Base-by-base conservation (phyloP, 2,888 invertebrate species). In the Zeuzera pyrina region DNA sequence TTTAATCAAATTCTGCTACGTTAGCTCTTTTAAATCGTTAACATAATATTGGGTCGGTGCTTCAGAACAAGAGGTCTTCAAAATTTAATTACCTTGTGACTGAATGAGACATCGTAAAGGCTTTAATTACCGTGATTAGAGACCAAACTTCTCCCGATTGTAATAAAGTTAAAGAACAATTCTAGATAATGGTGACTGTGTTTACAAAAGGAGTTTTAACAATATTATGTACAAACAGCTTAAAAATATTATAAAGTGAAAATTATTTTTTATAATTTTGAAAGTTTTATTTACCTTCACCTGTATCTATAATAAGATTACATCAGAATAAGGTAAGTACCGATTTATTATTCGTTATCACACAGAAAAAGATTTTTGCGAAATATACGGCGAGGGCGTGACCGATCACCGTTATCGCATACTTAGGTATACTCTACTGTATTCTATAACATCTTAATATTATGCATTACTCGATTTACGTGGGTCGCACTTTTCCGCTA, bases 21-120 rank as follows among this genome's bases (percentile, higher is more conserved):
- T 44, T 39, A 44, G 47, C 21, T 31, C 49, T 46, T 47, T 45
- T 48, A 47, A 42, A 54, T 50, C 41, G 47, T 34, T 39, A 37
- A 39, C 51, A 38, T 45, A 48, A 47, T 47, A 42, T 45, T 44
- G 42, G 47, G n/a, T 45, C 42, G 21, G 39, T 41, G 34, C 46
- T 54, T 45, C 8, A 8, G 10, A 10, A 46, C 48, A 50, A 58
- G 47, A 47, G 49, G 45, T 49, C 38, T 35, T 37, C 35, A 44
- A 51, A 57, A 56, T 54, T 55, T 49, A 49, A 61, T 57, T 53
- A 53, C 44, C 36, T 34, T 35, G 39, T 25, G 43, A 45, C 39
- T 49, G 43, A 49, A 47, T 46, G 47, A 42, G 49, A 43, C 39
- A 43, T 42, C 41, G 46, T 48, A 43, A 52, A 53, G 46, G 45